Base-by-base conservation (phyloP, 1,140 invertebrate genomes). In the Pseudomyrmex dendroicus region DNA sequence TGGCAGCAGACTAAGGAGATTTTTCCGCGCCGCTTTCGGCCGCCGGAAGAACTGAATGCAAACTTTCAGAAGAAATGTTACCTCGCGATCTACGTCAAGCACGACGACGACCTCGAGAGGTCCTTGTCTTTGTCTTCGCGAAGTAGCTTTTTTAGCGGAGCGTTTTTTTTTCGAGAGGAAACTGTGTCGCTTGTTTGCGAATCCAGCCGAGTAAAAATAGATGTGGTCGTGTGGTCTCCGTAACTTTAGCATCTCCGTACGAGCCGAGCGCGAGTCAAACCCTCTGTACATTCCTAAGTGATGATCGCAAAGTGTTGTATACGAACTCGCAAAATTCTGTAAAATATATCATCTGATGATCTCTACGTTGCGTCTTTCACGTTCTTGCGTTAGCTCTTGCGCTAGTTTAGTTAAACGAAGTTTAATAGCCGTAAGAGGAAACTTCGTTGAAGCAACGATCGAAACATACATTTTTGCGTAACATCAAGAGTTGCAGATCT, bases 201-300 rank as follows among this genome's bases (percentile, higher is more conserved):
- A 64, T 74, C 70, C 59, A 83, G 68, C 35, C 63, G 70, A 62
- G 66, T 88, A 88, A 89, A 89, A 88, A 89, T 89, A 89, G 80
- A 84, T 20, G 20, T 15, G 20, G 13, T 22, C 35, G 57, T 67
- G 48, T 57, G 57, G 76, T 52, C 13, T 25, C 50, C 56, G 35
- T 59, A 52, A 44, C 82, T 78, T 64, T 20, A 46, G 70, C 57
- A 70, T 61, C 22, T 48, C 48, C 12, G 72, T 25, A 59, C 74
- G 63, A 35, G 56, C 13, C 20, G 82, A 61, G 80, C 17, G 25
- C 73, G 73, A 44, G 70, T 76, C 22, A 76, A 57, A 86, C 8
- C 13, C 25, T 77, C 56, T 64, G 10, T 72, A 67, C 62, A 73
- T 86, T 86, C 44, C 61, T 78, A 63, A 8, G 25, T 59, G 50